Evolutionary conservation across 2,113 vertebrate species (phyloP).

Genomic region (Microtus oregoni): DNA sequence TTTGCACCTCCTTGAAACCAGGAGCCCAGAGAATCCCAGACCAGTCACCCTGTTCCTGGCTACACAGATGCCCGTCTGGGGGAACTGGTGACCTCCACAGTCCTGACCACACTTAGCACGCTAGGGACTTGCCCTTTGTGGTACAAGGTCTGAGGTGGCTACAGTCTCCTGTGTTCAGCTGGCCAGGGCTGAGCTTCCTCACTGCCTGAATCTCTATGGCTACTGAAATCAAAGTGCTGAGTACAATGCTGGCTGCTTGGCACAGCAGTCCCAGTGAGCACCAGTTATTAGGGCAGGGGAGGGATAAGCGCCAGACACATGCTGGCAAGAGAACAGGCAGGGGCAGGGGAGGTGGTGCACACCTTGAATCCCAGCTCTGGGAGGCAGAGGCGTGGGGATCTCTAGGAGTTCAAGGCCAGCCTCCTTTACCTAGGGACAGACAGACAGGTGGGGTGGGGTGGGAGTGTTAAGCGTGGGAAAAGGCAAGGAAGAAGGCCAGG

Average conservation of each 20-base stretch:
- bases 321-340: background rate
- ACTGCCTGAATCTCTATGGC: background rate
- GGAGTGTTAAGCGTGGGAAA: background rate
- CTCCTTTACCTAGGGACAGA: background rate
- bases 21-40: background rate
- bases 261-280: background rate
- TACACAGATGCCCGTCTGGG: background rate
- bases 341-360: too few relatives aligned
- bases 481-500: background rate
- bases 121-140: background rate
- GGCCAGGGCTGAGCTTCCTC: background rate
- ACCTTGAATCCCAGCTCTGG: too few relatives aligned
- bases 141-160: background rate
- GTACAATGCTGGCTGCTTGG: background rate
- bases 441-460: background rate
- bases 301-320: background rate
- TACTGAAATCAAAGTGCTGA: background rate
- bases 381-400: background rate
- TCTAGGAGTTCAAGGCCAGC: background rate
- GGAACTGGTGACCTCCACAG: background rate
- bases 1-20: constrained; percentile 25
- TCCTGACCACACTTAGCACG: background rate
- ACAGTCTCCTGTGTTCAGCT: background rate
- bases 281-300: background rate
- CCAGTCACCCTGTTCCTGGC: background rate